These are phyloP conservation scores for Balearica regulorum DNA, from an alignment of 2,797 vertebrate species.

Conservation along the genomic window DNA sequence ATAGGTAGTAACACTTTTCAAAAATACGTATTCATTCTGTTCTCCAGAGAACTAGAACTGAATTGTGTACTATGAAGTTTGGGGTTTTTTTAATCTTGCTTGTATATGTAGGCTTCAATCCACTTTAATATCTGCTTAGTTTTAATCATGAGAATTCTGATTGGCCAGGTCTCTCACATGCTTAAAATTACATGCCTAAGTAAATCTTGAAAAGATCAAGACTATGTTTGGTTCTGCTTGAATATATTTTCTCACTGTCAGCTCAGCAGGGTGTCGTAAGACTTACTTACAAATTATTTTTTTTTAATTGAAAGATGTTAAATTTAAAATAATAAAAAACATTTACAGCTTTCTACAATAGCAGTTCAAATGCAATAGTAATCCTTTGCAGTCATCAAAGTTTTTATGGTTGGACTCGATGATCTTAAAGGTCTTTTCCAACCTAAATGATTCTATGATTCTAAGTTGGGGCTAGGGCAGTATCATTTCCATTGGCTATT, in stretches of 20 bases:
- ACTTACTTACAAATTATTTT: not conserved
- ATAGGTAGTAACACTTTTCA: not conserved
- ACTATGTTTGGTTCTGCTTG: not conserved
- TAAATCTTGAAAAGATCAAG: not conserved
- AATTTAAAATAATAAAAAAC: not conserved
- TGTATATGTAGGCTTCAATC: not conserved
- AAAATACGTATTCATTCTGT: not conserved
- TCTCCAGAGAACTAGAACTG: not conserved
- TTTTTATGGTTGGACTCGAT: rapidly evolving
- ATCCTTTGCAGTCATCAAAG: not conserved
- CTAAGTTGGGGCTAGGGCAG: not conserved
- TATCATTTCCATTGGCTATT: not conserved
- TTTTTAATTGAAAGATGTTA: not conserved
- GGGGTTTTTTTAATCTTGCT: not conserved
- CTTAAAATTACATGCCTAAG: not conserved
- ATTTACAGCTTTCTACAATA: not conserved
- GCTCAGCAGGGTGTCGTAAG: not conserved
- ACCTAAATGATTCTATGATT: not conserved
- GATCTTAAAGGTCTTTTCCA: not conserved
- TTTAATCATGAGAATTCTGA: not conserved
- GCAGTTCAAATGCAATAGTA: not conserved
- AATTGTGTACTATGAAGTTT: not conserved
- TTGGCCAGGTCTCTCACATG: not conserved
- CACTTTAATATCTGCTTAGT: not conserved
- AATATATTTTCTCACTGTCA: not conserved